These are phyloP conservation scores for Chymomyza procnemis DNA, from an alignment of 2,888 invertebrate genomes.

Conservation along the genomic window DNA sequence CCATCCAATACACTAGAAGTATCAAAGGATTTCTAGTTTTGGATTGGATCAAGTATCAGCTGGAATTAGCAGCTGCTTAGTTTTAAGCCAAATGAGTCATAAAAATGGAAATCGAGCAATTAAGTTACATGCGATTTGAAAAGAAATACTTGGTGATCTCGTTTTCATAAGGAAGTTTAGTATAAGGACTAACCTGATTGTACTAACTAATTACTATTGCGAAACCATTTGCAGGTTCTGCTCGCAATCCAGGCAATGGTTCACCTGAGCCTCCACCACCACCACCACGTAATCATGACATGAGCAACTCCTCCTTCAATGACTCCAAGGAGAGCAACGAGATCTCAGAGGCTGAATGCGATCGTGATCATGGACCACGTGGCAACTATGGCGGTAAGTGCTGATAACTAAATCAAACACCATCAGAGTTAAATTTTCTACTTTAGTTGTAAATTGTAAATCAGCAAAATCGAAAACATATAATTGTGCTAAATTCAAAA, in stretches of 20 bases:
- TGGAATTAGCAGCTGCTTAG: too few species aligned
- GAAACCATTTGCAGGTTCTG: conserved; percentile 76
- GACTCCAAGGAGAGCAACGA: conserved; percentile 96
- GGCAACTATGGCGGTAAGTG: conserved; percentile 89
- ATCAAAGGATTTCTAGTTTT: too few species aligned
- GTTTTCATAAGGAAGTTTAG: too few species aligned
- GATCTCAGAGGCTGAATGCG: conserved; percentile 95
- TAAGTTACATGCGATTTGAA: too few species aligned
- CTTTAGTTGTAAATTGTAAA: conserved; percentile 6
- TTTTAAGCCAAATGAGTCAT: too few species aligned
- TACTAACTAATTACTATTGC: too few species aligned
- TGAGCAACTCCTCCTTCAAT: conserved; percentile 90
- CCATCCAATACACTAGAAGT: too few species aligned
- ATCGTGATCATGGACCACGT: conserved; percentile 89
- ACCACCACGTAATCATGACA: conserved; percentile 90
- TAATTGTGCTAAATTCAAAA: conserved; percentile 14
- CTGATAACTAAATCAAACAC: background rate
- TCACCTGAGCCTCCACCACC: conserved; percentile 85
- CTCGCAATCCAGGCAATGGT: conserved; percentile 80
- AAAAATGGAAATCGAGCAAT: too few species aligned
- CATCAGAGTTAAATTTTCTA: background rate
- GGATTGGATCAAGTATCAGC: too few species aligned
- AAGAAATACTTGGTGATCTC: too few species aligned
- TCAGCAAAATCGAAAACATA: conserved; percentile 15
- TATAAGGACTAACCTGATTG: too few species aligned